Evolutionary conservation across 1,140 invertebrate species (phyloP).

Genomic region (Philotrypesis tridentata): DNA sequence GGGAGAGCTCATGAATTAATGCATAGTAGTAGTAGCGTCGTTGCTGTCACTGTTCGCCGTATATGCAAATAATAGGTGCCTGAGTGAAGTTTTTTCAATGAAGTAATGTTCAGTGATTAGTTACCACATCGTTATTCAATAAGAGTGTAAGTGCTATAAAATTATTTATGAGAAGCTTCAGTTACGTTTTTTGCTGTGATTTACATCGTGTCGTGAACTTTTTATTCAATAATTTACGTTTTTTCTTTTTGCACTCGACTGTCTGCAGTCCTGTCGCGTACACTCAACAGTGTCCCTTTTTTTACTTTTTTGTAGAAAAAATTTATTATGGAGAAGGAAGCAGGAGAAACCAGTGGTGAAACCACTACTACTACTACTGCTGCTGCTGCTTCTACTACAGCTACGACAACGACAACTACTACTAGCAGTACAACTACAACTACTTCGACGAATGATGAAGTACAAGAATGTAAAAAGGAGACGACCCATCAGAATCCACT

Average conservation of each 20-base stretch:
- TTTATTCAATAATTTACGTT: background rate
- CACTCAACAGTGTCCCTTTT: background rate
- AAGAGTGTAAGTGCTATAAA: background rate
- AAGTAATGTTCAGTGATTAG: background rate
- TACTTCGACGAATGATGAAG: conserved; percentile 5
- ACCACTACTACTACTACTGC: background rate
- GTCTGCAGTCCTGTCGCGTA: no score
- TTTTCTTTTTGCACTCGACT: background rate
- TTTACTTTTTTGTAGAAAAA: conserved; percentile 3
- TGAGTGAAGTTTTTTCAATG: background rate
- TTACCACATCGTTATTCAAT: background rate
- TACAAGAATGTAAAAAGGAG: conserved; percentile 42
- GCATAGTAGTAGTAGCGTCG: conserved; percentile 33
- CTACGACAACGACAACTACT: background rate
- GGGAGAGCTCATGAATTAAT: background rate
- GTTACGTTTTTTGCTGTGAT: background rate
- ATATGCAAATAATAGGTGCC: conserved; percentile 2
- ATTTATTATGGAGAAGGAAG: conserved; percentile 36
- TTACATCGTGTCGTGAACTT: background rate
- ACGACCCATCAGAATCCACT: conserved; percentile 23
- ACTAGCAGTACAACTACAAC: background rate
- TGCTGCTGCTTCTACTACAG: background rate
- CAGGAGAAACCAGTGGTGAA: conserved; percentile 34
- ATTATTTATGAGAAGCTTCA: background rate
- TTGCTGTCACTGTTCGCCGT: background rate